Conservation (phyloP, 2,113 vertebrate genomes). For the Fregata magnificens region DNA sequence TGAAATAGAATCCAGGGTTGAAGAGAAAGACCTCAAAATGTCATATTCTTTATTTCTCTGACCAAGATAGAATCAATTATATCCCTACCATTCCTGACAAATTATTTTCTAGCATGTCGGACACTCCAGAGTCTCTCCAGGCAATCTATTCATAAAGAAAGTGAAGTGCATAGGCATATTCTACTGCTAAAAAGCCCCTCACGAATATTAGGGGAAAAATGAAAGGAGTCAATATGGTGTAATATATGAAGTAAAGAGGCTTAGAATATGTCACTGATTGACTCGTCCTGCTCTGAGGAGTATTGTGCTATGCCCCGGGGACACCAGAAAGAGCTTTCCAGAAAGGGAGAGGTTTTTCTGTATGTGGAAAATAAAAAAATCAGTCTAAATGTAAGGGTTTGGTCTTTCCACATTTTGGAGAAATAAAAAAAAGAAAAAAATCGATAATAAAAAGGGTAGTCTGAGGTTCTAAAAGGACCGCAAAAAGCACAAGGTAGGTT, state of each 20-base stretch:
- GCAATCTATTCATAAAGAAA: not conserved
- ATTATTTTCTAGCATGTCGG: not conserved
- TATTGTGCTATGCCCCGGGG: not conserved
- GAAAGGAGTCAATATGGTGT: not conserved
- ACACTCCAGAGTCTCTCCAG: not conserved
- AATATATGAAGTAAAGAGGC: not conserved
- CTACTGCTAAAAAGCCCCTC: not conserved
- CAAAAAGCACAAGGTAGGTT: not conserved
- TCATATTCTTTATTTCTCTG: not conserved
- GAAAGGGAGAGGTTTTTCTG: not conserved
- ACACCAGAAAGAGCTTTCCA: not conserved
- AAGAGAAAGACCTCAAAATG: not conserved
- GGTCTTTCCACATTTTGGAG: not conserved
- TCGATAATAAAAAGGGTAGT: not conserved
- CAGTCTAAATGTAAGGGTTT: not conserved
- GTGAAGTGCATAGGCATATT: not conserved
- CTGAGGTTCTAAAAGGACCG: not conserved
- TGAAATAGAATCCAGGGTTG: not conserved
- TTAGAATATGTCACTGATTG: not conserved
- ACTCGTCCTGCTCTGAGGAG: not conserved
- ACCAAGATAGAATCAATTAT: not conserved
- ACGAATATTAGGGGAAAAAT: not conserved
- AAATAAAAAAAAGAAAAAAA: not conserved
- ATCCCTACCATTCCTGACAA: not conserved
- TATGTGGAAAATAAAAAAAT: not conserved